Evolutionary conservation across 37 sponge, comb jelly and placozoan genomes (phyloP), one percentile per base, ranked within the genome.

Genomic region (Chondrosia reniformis): DNA sequence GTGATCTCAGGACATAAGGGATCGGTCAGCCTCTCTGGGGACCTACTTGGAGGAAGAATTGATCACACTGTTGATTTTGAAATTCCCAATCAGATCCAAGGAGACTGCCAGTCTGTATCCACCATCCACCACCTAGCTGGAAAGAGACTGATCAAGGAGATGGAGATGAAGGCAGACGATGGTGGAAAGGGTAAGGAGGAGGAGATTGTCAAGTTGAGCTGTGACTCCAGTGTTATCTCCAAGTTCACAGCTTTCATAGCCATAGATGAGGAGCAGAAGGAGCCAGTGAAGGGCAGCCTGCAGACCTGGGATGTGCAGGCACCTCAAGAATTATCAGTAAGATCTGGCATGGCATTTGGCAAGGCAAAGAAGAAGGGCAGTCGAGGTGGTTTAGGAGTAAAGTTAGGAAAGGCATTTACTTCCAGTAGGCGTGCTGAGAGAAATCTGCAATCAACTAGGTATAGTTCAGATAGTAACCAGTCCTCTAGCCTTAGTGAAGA

Each of bases 51-150:
- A 15, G 36, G 67, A 25, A 24, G 58, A 43, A 17, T 87, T n/a
- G 74, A 77, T 62, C 55, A 87, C 55, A 44, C 25, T 3, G 37
- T 87, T 24, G 79, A 77, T 21, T 65, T 79, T 63, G 65, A 79
- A n/a, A 27, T 67, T 6, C 82, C 62, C 17, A 6, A 25, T 40
- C 12, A 56, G 46, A 33, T 30, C 19, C 42, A 30, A 15, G 37
- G 39, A 37, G 19, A 10, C 24, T 8, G n/a, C 30, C 28, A 25
- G 19, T 0, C 10, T n/a, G 77, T 57, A 33, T 42, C 74, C 62
- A 72, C 66, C 22, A 63, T 92, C 55, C 92, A 92, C 80, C 92
- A 87, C 15, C 76, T 92, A 15, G 92, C 92, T 28, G 79, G 88
- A 21, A 92, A 87, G 76, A 15, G 71, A 25, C 87, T 89, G 39